Evolutionary conservation across 1,140 invertebrate genomes (phyloP).

Genomic region (Cylas formicarius): DNA sequence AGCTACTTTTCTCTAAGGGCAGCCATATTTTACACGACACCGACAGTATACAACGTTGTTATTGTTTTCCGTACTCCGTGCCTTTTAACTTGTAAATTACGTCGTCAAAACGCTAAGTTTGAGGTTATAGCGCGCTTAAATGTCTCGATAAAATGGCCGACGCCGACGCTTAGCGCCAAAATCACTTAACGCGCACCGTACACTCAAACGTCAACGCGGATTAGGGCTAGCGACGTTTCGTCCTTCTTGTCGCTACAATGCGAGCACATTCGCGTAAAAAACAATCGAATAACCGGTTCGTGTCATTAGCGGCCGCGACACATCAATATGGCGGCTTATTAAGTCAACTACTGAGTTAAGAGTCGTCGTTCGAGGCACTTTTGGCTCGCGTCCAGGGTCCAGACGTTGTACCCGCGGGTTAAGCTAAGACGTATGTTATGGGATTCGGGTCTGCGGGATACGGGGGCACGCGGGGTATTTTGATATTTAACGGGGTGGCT

Average conservation of each 20-base stretch:
- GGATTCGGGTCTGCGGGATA: no score
- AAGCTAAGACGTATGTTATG: conserved; percentile 10
- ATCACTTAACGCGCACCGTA: not conserved
- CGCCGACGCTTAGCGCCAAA: conserved; percentile 11
- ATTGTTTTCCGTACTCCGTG: no score
- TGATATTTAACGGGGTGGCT: no score
- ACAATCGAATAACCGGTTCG: no score
- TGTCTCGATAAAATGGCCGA: conserved; percentile 11
- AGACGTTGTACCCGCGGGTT: not conserved
- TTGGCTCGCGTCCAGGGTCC: conserved; percentile 14
- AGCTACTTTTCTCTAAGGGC: no score
- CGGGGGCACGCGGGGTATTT: no score
- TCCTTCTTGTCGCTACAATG: no score
- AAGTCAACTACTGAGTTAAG: conserved; percentile 9
- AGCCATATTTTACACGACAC: no score
- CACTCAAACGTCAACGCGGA: not conserved
- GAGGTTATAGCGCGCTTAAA: not conserved
- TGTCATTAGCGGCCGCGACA: no score
- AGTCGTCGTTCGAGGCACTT: conserved; percentile 6
- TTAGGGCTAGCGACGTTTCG: not conserved
- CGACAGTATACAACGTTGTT: no score
- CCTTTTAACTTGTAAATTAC: no score
- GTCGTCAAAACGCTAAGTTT: not conserved
- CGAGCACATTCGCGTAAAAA: no score
- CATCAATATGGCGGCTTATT: conserved; percentile 13